A percentile compares a stretch with the other conserved stretches of the same genome.
Conservation (phyloP, 2,797 vertebrate species). For the Phyllotis vaccarum region DNA sequence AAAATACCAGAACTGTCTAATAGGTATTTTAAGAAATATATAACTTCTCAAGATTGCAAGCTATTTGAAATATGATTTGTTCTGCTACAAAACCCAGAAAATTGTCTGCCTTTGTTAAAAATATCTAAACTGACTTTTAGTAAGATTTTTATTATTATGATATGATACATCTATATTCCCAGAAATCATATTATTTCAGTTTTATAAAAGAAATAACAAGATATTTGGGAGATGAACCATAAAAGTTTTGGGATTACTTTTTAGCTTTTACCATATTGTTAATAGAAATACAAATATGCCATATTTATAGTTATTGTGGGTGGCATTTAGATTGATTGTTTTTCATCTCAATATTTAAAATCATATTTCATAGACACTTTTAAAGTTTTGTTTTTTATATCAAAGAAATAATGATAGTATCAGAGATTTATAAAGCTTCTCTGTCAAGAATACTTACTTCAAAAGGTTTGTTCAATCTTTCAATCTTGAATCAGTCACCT, state of each 20-base stretch:
- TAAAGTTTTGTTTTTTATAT: slow-evolving; percentile 22
- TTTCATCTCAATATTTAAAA: slow-evolving; percentile 43
- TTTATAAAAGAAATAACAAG: neutral
- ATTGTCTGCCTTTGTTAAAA: neutral
- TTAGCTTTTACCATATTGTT: neutral
- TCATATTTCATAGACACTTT: neutral
- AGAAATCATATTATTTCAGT: slow-evolving; percentile 10
- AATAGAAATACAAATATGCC: neutral
- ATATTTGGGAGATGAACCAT: neutral
- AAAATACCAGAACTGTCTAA: neutral
- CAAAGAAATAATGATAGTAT: neutral
- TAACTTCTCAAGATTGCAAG: slow-evolving; percentile 33
- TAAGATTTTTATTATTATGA: neutral
- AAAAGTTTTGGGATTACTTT: neutral
- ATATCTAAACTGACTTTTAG: neutral
- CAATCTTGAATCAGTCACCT: neutral
- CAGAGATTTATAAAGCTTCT: neutral
- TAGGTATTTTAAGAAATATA: slow-evolving; percentile 35
- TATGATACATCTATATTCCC: neutral
- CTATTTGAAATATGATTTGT: neutral
- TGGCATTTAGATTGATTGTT: neutral
- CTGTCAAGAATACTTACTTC: neutral
- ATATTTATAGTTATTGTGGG: slow-evolving; percentile 22
- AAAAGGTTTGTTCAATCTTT: neutral
- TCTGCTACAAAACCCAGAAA: neutral